Evolutionary conservation across 2,113 vertebrate genomes (phyloP), one percentile per base, ranked within the genome.

Genomic region (Hippocampus zosterae): DNA sequence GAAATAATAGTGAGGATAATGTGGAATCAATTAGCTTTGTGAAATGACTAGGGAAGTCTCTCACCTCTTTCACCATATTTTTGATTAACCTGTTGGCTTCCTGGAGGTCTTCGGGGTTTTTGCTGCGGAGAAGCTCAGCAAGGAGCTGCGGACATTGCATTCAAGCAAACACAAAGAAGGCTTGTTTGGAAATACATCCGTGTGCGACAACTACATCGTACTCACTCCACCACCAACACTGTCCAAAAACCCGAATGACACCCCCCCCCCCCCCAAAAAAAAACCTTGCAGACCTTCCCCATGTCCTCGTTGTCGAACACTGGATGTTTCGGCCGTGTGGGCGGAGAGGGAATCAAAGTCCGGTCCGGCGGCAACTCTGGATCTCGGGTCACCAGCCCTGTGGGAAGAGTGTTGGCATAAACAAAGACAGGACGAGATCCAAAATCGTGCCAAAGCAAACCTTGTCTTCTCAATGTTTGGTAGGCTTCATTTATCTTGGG

Each of bases 41-140:
- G 16, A 50, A 5, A 50, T 8, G 46, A 50, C 6, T 50, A n/a
- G 3, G 8, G 21, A 71, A 12, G 3, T 2, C 13, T 69, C 93
- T 92, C 85, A 98, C 97, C 94, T 99, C 97, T 87, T 99, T 99
- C 83, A 99, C 97, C 97, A 99, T 99, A 86, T 95, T 97, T 91
- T 99, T 99, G 86, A 99, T 99, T 57, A 99, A 90, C 78, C 95
- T 95, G 88, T 99, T 99, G 66, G 97, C 97, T 82, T 98, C 96
- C 71, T 97, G 97, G 0, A 99, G 93, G 76, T 99, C 97, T 72
- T 98, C 97, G 40, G 96, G 97, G 77, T 99, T 99, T 91, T 98
- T 99, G 89, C 97, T 99, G 79, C 95, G 95, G 50, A 99, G 91
- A 57, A 99, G 91, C 84, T 95, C 96, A 72, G 96, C 95, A 83